Evolutionary conservation across 2,888 invertebrate genomes (phyloP).

Genomic region (Zaprionus bogoriensis): DNA sequence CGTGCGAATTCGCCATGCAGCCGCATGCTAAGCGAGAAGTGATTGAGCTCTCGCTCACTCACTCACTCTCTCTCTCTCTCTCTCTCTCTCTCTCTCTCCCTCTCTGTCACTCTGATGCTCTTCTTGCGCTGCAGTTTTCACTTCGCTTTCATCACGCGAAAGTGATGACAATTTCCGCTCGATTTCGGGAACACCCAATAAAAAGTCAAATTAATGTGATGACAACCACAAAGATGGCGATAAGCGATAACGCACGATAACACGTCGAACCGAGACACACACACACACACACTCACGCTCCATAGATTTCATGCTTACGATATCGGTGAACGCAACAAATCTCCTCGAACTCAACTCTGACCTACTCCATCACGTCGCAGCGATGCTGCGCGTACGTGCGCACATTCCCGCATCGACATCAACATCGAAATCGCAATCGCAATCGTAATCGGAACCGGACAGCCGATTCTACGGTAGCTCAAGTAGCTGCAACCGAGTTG

Average conservation of each 20-base stretch:
- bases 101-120: neutral
- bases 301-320: slow-evolving; percentile 71
- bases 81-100: neutral
- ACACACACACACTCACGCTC: neutral
- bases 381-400: slow-evolving; percentile 56
- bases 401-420: no score
- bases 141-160: slow-evolving; percentile 52
- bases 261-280: neutral
- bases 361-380: slow-evolving; percentile 68
- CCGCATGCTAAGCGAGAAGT: slow-evolving; percentile 23
- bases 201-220: slow-evolving; percentile 79
- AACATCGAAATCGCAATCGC: neutral
- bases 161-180: slow-evolving; percentile 65
- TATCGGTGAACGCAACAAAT: slow-evolving; percentile 26
- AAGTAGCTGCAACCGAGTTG: neutral
- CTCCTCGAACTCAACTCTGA: slow-evolving; percentile 34
- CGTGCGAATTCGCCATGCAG: slow-evolving; percentile 68
- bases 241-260: slow-evolving; percentile 21
- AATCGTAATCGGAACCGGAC: neutral
- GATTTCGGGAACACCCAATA: slow-evolving; percentile 67
- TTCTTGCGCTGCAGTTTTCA: slow-evolving; percentile 35
- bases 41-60: neutral
- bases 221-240: slow-evolving; percentile 46
- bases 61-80: neutral
- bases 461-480: neutral